phyloP scores from a whole-genome alignment of 2,797 vertebrate genomes.

The Enteromius thamalakanensis region DNA sequence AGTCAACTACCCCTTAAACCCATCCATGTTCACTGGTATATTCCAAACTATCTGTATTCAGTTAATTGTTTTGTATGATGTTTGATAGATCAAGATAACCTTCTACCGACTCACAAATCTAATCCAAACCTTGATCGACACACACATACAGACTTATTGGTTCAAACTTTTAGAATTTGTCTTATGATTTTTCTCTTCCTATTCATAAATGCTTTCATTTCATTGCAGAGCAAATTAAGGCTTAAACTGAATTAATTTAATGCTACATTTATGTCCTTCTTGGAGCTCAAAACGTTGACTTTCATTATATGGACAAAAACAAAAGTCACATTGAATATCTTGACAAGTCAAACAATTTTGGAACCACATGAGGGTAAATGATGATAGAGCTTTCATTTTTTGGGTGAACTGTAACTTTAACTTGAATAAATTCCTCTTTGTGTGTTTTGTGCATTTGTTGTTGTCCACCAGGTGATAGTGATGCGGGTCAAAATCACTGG shows the following conservation, averaged over 20 bases:
- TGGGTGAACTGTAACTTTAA: neutral
- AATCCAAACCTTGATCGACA: neutral
- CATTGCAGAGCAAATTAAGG: neutral
- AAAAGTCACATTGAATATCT: neutral
- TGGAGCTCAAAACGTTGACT: neutral
- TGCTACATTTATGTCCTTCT: neutral
- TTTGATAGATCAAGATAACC: neutral
- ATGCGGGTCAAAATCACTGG: slow-evolving; percentile 74
- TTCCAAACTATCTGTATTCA: neutral
- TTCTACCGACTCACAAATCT: neutral
- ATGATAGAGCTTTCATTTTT: neutral
- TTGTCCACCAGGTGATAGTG: slow-evolving; percentile 75
- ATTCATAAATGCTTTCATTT: neutral
- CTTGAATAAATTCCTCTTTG: neutral
- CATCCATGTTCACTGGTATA: neutral
- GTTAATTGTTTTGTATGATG: neutral
- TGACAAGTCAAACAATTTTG: neutral
- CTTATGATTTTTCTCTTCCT: neutral
- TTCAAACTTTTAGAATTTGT: neutral
- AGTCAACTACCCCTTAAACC: neutral
- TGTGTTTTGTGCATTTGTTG: neutral
- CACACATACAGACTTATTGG: neutral
- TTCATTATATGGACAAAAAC: neutral
- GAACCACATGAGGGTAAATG: neutral
- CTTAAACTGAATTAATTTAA: neutral